phyloP scores from a whole-genome alignment of 2,888 invertebrate species.

The Campoplex capitator region DNA sequence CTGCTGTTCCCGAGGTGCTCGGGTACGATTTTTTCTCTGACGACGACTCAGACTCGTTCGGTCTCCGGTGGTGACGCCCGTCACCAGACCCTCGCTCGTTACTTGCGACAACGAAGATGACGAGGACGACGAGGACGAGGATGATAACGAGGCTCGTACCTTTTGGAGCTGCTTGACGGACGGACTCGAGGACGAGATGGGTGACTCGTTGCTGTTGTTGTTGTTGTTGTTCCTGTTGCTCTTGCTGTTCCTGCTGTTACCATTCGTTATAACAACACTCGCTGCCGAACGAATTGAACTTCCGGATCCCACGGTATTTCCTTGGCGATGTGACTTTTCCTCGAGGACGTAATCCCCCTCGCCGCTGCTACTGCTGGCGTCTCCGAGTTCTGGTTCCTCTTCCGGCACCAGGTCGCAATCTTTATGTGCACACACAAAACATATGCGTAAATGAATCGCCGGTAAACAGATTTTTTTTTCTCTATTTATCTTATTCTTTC shows the following conservation, averaged over 20 bases:
- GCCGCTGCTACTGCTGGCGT: conserved; percentile 77
- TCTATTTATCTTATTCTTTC: conserved; percentile 43
- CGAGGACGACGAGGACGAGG: conserved; percentile 69
- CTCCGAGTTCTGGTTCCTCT: conserved; percentile 85
- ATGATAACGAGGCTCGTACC: conserved; percentile 53
- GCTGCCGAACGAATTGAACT: conserved; percentile 38
- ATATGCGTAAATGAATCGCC: conserved; percentile 76
- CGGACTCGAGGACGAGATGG: not conserved
- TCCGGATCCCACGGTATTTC: conserved; percentile 8
- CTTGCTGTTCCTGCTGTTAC: conserved; percentile 32
- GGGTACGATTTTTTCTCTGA: conserved; percentile 85
- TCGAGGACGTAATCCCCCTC: conserved; percentile 77
- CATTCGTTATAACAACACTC: conserved; percentile 10
- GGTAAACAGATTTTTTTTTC: conserved; percentile 46
- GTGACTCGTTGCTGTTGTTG: not conserved
- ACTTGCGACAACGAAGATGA: conserved; percentile 85
- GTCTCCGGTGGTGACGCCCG: conserved; percentile 70
- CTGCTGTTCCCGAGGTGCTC: conserved; percentile 72
- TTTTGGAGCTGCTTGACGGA: conserved; percentile 36
- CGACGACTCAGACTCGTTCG: conserved; percentile 86
- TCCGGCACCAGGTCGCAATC: conserved; percentile 82
- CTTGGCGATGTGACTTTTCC: conserved; percentile 55
- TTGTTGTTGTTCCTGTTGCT: conserved; percentile 29
- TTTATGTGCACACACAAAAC: conserved; percentile 82
- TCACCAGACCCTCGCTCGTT: conserved; percentile 66